Percentiles rank a stretch among this genome's conserved stretches.
Evolutionary conservation across 1,140 invertebrate genomes (phyloP).

Genomic region (Caerostris darwini): DNA sequence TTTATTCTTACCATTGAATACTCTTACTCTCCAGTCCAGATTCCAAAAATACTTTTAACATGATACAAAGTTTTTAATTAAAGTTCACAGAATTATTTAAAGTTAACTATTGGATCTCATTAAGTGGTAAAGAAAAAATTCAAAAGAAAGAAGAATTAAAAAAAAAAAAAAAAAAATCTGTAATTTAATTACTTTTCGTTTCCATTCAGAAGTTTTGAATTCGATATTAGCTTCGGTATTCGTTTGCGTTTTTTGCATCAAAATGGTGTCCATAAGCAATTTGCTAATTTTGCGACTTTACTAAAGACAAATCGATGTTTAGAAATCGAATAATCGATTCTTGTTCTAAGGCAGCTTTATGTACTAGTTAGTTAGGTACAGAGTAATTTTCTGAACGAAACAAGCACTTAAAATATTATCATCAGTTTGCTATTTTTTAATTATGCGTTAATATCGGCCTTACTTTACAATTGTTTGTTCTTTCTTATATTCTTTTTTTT

Average conservation of each 20-base stretch:
- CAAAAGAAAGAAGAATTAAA: background rate
- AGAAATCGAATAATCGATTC: slow-evolving; percentile 58
- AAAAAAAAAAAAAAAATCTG: background rate
- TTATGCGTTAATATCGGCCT: too few species aligned
- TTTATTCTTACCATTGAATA: background rate
- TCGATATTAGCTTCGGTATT: background rate
- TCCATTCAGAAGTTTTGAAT: background rate
- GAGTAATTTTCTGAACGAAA: too few species aligned
- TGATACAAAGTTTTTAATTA: slow-evolving; percentile 35
- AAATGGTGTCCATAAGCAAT: slow-evolving; percentile 2
- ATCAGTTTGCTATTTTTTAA: too few species aligned
- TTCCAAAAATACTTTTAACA: background rate
- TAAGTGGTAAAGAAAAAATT: background rate
- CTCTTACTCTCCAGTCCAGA: background rate
- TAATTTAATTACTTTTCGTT: slow-evolving; percentile 34
- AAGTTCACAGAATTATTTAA: slow-evolving; percentile 29
- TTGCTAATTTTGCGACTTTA: slow-evolving; percentile 14
- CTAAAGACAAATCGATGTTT: slow-evolving; percentile 21
- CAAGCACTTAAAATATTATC: too few species aligned
- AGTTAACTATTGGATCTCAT: slow-evolving; percentile 22
- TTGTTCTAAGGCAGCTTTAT: background rate
- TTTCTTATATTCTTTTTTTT: too few species aligned
- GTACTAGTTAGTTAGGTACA: too few species aligned
- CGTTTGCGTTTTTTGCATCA: slow-evolving; percentile 11
- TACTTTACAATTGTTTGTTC: too few species aligned